Evolutionary conservation across 2,888 invertebrate species (phyloP), one percentile per base, ranked within the genome.

Genomic region (Biston betularia): DNA sequence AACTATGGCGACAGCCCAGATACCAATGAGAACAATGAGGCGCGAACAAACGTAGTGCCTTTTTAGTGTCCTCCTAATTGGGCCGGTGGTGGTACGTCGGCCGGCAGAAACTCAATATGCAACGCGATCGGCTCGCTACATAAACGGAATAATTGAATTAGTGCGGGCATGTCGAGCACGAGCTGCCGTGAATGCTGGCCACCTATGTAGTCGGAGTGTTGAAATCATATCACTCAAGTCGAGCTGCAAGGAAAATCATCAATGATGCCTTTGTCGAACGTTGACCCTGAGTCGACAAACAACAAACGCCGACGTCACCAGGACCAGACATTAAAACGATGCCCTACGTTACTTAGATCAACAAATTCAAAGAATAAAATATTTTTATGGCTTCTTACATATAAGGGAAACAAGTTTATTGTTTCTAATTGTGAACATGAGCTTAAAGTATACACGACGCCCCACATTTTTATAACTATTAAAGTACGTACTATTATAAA

Each of bases 81-180:
- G 92, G 89, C 83, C 84, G 71, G 82, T 85, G 82, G 85, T 84
- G 82, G 86, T 85, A 83, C 85, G 81, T 81, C 59, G 79, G 84
- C 71, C 79, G 79, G 79, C 85, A 87, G 89, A 90, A 89, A 90
- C 85, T 90, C 86, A 89, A 89, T 90, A 91, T 89, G 89, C 90
- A 90, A 90, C 81, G 86, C 89, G 88, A 90, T 90, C 88, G 84
- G 81, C 77, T 79, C 80, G 81, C 86, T 87, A 88, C 90, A 87
- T 89, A 90, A 89, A 90, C 85, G 86, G 89, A 92, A 90, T 92
- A 90, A 90, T 92, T 90, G 85, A 91, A 90, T 90, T 89, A 89
- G 88, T 87, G 85, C 84, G 79, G 79, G 82, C 83, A 83, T 88
- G 86, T 85, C 79, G 84, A 83, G 82, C 87, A 86, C 82, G 83